Evolutionary conservation across 2,797 vertebrate genomes (phyloP).

Genomic region (Pampus argenteus): DNA sequence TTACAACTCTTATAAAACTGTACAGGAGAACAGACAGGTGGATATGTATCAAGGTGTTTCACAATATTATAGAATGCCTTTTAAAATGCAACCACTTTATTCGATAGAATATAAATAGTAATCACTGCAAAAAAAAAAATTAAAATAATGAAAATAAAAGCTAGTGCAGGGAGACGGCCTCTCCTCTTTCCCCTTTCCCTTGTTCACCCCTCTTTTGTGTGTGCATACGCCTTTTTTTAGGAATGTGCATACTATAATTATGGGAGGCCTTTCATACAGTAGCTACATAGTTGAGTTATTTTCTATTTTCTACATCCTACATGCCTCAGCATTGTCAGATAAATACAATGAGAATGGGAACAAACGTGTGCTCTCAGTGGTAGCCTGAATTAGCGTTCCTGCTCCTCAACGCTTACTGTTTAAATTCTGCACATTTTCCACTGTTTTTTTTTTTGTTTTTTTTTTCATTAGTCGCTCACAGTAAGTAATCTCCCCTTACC

Average conservation of each 20-base stretch:
- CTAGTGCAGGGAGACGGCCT: constrained; percentile 51
- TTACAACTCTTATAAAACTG: constrained; percentile 85
- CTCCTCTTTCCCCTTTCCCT: constrained; percentile 34
- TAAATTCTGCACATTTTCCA: constrained; percentile 67
- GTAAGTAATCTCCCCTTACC: constrained; percentile 71
- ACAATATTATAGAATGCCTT: constrained; percentile 34
- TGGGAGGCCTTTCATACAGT: constrained; percentile 69
- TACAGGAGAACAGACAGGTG: constrained; percentile 70
- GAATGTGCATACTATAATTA: constrained; percentile 73
- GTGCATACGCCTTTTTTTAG: constrained; percentile 62
- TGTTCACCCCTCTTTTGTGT: constrained; percentile 55
- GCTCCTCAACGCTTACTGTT: constrained; percentile 59
- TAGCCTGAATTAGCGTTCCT: constrained; percentile 42
- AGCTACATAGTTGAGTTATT: constrained; percentile 68
- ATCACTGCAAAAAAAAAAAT: constrained; percentile 74
- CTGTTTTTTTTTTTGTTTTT: too few relatives aligned
- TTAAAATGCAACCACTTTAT: constrained; percentile 49
- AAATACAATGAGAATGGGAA: constrained; percentile 49
- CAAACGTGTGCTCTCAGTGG: constrained; percentile 39
- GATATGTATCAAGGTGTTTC: constrained; percentile 32
- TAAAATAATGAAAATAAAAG: constrained; percentile 64
- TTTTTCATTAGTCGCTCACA: constrained; percentile 71
- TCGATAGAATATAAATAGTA: constrained; percentile 52
- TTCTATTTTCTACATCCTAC: constrained; percentile 68
- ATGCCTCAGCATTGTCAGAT: constrained; percentile 52